Base-by-base conservation (phyloP, 30 jellyfish, hydroid and myxozoan species). In the Hydractinia echinata region DNA sequence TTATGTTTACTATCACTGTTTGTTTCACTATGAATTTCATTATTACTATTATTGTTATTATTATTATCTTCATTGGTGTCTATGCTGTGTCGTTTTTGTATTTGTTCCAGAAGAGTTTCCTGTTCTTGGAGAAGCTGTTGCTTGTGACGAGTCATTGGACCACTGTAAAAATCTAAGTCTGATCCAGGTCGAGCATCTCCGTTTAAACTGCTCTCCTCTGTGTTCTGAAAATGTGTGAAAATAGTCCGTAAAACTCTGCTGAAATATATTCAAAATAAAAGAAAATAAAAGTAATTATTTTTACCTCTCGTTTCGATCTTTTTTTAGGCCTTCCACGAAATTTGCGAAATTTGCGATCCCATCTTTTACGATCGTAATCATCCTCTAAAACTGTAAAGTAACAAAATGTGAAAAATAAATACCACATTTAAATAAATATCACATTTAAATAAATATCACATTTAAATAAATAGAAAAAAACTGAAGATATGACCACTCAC, bases 111-210 rank as follows among this genome's bases (percentile, higher is more conserved):
- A 3, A 93, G 88, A 86, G 79, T 93, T 72, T 93, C 99, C 76
- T 93, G 99, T 64, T 93, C 99, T 71, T 93, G 99, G n/a, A 93
- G 90, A 52, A 93, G 72, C 81, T 93, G 99, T 54, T 93, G 99
- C 74, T 93, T 93, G 90, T 93, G 99, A 16, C 99, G 82, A 50
- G 99, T 93, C 96, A 93, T 93, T 10, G 99, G 99, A 11, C 99
- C 99, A 66, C 84, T 93, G 85, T 93, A 93, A 85, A 87, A 93
- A 82, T 93, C 99, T 4, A 93, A 9, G 52, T 93, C 99, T 8
- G 96, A 87, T 67, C 87, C 80, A 6, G 95, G 90, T 21, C 99
- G 82, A 3, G 53, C 20, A 16, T 83, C 91, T 11, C 86, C 89
- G 14, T 61, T 84, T 16, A 82, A 95, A 15, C 89, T 92, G 48